Evolutionary conservation across 2,113 vertebrate genomes (phyloP), one percentile per base, ranked within the genome.

Genomic region (Podiceps cristatus): DNA sequence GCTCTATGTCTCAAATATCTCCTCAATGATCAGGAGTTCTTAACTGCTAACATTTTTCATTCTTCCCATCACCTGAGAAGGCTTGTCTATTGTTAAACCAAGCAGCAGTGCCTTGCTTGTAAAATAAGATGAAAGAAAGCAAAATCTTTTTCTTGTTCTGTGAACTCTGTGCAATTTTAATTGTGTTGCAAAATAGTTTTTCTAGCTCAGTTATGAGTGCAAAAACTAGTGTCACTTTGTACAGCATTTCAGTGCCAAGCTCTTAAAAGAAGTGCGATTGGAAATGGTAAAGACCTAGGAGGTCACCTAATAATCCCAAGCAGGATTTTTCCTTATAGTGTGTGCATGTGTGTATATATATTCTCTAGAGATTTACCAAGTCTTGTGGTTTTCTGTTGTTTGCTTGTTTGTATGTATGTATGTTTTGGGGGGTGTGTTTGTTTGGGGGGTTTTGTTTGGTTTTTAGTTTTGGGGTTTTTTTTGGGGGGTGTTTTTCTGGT

Each of bases 21-120:
- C 52, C 79, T 97, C 93, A 90, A 11, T 73, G 88, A 97, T 97
- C 96, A 91, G 80, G 56, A 74, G 83, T 76, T 93, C 92, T 95
- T 96, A 96, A 97, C 94, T 84, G 94, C 64, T 96, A 92, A 45
- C 94, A 96, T 97, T 97, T 96, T 97, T 97, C 95, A 97, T 95
- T 95, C 56, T 49, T 91, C 64, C 69, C 94, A 94, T 96, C 94
- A 94, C 94, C 79, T 77, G 79, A 91, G 76, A 95, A 92, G 64
- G 58, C 76, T 91, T 58, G 74, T 93, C 96, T 80, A 25, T 74
- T 91, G 79, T 91, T 92, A 95, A 92, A 81, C 68, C 76, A 82
- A 68, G 79, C 53, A 75, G 29, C 22, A 81, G 37, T 16, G 62
- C 56, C 86, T 96, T 92, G 49, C 40, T 11, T 5, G 69, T 78